Evolutionary conservation across 1,140 invertebrate species (phyloP), one percentile per base, ranked within the genome.

Genomic region (Mycetomoellerius zeteki): DNA sequence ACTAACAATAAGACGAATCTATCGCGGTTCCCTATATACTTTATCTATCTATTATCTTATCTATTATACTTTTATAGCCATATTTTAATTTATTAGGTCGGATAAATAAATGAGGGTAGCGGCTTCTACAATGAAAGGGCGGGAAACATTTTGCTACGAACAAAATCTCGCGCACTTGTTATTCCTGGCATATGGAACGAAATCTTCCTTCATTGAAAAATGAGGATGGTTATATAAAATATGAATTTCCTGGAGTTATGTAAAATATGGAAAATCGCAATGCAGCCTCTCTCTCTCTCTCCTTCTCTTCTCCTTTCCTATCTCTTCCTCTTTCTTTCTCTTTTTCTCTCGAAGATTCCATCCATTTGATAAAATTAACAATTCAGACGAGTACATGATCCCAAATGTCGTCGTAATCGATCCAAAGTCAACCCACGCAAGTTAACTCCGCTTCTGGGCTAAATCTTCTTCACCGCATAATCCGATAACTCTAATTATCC

Each of bases 401-500:
- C 54, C 24, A 47, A 54, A 71, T 77, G 71, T 52, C 62, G 12
- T 27, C 60, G 33, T 93, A 93, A 93, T 92, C 91, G 87, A 90
- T 91, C 87, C 85, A 50, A 85, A 89, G 82, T 88, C 85, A 91
- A 91, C 60, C 90, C 85, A 87, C 92, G 85, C 85, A 84, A 92
- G 88, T 92, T 93, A 91, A 88, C 88, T 69, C 6, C 37, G 65
- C 65, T 24, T 50, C 37, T 86, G 80, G 89, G 89, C 91, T 69
- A 69, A 92, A 93, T 93, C 91, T 93, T 90, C 91, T 91, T 81
- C 89, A 69, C 88, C 90, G 62, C 90, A 91, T 93, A 93, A 93
- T 89, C 91, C 92, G 91, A 92, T 93, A 92, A 93, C 88, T 93
- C 91, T 94, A 93, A 94, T 94, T 92, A 93, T 90, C 90, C 88